These are phyloP conservation scores for Cosmia trapezina DNA, from an alignment of 2,888 invertebrate species.

Conservation along the genomic window DNA sequence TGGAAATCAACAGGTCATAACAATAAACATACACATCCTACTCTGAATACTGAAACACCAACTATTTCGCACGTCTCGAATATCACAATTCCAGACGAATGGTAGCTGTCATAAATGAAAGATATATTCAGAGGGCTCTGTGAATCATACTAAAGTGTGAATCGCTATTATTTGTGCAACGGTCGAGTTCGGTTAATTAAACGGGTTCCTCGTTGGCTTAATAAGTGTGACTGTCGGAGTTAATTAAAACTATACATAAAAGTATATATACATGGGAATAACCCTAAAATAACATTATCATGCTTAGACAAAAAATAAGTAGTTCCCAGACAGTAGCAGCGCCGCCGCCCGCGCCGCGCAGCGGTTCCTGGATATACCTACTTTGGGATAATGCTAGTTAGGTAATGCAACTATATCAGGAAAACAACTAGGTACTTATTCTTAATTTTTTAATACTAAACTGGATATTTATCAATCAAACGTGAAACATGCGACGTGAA, in stretches of 20 bases:
- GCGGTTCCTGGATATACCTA: neutral
- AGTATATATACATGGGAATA: neutral
- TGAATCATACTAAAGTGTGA: constrained; percentile 49
- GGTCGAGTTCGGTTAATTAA: constrained; percentile 41
- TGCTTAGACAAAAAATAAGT: neutral
- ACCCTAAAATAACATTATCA: neutral
- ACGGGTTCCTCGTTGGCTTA: constrained; percentile 28
- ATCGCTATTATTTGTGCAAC: constrained; percentile 46
- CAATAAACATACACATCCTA: constrained; percentile 19
- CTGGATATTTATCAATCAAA: neutral
- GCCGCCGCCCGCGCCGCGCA: neutral
- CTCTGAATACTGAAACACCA: constrained; percentile 8
- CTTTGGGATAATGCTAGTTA: neutral
- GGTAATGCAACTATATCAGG: neutral
- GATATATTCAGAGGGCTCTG: constrained; percentile 16
- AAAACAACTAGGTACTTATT: neutral
- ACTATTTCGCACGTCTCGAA: constrained; percentile 14
- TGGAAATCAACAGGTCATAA: constrained; percentile 8
- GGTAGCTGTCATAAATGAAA: constrained; percentile 22
- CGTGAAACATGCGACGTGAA: neutral
- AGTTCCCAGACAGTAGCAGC: neutral
- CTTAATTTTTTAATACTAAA: neutral
- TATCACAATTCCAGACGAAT: constrained; percentile 19
- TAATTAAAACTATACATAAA: constrained; percentile 19
- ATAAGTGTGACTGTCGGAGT: constrained; percentile 34